Evolutionary conservation across 2,888 invertebrate genomes (phyloP).

Genomic region (Tetragonisca angustula): DNA sequence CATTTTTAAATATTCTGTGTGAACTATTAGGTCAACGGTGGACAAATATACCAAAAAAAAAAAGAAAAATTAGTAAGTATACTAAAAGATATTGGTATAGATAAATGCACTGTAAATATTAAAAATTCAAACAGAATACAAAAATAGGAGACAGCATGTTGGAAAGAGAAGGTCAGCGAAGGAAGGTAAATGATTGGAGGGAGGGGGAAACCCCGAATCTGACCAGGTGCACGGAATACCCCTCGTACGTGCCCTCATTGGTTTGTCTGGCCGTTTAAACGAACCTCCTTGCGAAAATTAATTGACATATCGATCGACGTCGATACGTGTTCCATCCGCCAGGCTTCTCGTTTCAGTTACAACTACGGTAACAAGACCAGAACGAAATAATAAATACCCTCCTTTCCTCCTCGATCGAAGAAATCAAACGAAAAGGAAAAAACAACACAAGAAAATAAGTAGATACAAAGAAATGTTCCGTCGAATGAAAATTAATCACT

Average conservation of each 20-base stretch:
- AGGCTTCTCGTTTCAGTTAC: slow-evolving; percentile 15
- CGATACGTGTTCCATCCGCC: slow-evolving; percentile 20
- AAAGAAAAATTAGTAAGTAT: too few relatives aligned
- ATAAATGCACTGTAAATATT: background rate
- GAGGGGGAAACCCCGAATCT: slow-evolving; percentile 32
- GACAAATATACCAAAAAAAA: too few relatives aligned
- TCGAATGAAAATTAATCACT: background rate
- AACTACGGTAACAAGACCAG: background rate
- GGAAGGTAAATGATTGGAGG: background rate
- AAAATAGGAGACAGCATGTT: background rate
- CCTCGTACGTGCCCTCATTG: slow-evolving; percentile 29
- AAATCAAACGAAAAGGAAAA: background rate
- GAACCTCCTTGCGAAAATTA: slow-evolving; percentile 77
- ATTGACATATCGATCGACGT: slow-evolving; percentile 75
- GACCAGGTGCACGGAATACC: slow-evolving; percentile 56
- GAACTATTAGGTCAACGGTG: too few relatives aligned
- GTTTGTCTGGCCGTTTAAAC: slow-evolving; percentile 67
- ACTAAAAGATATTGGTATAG: background rate
- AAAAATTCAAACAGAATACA: background rate
- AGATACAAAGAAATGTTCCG: background rate
- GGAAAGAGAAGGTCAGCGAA: slow-evolving; percentile 18
- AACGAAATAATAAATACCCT: background rate
- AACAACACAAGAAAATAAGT: background rate
- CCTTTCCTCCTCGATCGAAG: background rate
- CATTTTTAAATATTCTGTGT: too few relatives aligned